These are phyloP conservation scores for Smittia aterrima DNA, from an alignment of 2,888 invertebrate species.

Conservation along the genomic window DNA sequence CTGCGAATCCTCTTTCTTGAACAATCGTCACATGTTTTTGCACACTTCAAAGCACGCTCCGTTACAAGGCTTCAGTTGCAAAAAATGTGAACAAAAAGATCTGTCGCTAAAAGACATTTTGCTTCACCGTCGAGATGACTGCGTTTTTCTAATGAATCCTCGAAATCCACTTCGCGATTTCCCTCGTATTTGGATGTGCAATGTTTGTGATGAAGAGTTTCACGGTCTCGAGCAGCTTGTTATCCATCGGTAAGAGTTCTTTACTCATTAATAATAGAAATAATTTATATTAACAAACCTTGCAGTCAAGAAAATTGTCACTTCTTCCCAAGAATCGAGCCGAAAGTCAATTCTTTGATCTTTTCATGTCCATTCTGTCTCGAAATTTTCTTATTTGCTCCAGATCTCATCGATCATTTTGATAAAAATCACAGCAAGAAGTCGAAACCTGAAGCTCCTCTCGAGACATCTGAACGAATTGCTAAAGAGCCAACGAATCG, in stretches of 20 bases:
- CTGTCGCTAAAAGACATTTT: constrained; percentile 24
- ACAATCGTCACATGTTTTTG: constrained; percentile 55
- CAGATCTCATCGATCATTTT: constrained; percentile 55
- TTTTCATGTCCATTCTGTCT: constrained; percentile 52
- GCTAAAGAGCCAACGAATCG: neutral
- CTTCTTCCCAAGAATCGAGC: constrained; percentile 51
- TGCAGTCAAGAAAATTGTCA: constrained; percentile 50
- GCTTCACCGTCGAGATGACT: constrained; percentile 22
- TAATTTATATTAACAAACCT: neutral
- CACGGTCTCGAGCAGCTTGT: constrained; percentile 48
- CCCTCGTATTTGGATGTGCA: constrained; percentile 46
- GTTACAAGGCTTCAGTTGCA: constrained; percentile 54
- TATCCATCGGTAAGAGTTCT: constrained; percentile 49
- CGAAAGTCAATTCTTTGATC: constrained; percentile 45
- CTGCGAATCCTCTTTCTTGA: constrained; percentile 60
- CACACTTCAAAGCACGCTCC: constrained; percentile 55
- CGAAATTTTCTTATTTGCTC: constrained; percentile 48
- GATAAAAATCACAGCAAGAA: constrained; percentile 59
- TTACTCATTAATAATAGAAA: no score
- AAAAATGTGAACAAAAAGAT: neutral
- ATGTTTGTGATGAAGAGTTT: constrained; percentile 52
- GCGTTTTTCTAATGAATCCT: neutral
- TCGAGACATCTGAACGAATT: constrained; percentile 10
- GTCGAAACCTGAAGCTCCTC: constrained; percentile 48
- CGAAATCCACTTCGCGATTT: neutral